Conservation (phyloP, 2,888 invertebrate species). For the Physocephala rufipes region DNA sequence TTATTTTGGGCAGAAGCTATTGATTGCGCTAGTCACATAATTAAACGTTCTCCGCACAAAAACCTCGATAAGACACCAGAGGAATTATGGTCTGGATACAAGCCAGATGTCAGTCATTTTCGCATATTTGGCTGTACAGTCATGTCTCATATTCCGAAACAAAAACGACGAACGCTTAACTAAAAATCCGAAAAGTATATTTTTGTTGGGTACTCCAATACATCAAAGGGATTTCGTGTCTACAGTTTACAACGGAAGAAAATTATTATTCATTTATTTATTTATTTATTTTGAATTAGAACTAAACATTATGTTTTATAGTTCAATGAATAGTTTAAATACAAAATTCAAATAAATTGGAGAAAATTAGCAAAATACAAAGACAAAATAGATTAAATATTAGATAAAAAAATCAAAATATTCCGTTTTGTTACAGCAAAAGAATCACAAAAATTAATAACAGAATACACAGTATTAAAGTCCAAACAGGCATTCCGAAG, state of each 20-base stretch:
- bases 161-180: conserved; percentile 30
- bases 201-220: conserved; percentile 31
- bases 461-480: too few relatives aligned
- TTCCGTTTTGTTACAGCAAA: too few relatives aligned
- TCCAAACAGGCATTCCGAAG: too few relatives aligned
- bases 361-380: too few relatives aligned
- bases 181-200: conserved; percentile 33
- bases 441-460: too few relatives aligned
- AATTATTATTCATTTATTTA: conserved; percentile 19
- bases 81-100: conserved; percentile 56
- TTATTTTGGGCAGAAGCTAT: conserved; percentile 45
- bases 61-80: conserved; percentile 51
- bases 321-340: too few relatives aligned
- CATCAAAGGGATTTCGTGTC: conserved; percentile 27
- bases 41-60: conserved; percentile 35
- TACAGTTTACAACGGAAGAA: conserved; percentile 20
- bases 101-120: conserved; percentile 55
- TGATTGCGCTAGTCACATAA: conserved; percentile 43
- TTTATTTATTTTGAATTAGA: conserved; percentile 11
- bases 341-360: too few relatives aligned
- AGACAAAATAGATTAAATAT: too few relatives aligned
- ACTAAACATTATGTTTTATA: not conserved
- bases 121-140: conserved; percentile 59
- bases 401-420: too few relatives aligned
- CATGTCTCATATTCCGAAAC: conserved; percentile 32